These are phyloP conservation scores for Drosophila lacicola DNA, from an alignment of 2,888 invertebrate species.

Conservation along the genomic window DNA sequence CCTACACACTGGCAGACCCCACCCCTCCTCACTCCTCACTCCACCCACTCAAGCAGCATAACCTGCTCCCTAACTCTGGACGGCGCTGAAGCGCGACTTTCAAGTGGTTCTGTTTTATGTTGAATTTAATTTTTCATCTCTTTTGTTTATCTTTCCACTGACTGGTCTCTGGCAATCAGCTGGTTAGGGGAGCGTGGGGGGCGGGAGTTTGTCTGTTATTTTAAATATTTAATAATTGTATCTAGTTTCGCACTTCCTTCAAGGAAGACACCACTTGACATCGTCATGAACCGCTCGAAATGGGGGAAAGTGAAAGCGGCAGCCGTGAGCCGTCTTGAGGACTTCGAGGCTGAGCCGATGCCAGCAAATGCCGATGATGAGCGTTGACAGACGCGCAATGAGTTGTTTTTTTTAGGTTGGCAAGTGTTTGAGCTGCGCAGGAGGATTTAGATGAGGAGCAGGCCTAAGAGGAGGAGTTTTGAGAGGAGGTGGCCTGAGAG, in stretches of 20 bases:
- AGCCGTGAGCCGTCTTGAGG: constrained; percentile 14
- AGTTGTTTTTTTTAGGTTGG: constrained; percentile 7
- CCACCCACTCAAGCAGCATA: not conserved
- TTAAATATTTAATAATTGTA: constrained; percentile 81
- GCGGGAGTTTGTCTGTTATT: constrained; percentile 54
- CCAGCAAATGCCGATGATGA: constrained; percentile 37
- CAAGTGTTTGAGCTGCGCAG: constrained; percentile 1
- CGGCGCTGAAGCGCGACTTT: constrained; percentile 71
- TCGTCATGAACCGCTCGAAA: constrained; percentile 42
- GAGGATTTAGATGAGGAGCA: not conserved
- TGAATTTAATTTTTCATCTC: constrained; percentile 20
- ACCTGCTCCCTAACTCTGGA: constrained; percentile 13
- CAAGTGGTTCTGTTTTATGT: constrained; percentile 46
- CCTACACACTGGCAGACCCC: constrained; percentile 24
- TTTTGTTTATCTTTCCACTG: constrained; percentile 36
- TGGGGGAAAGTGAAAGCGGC: constrained; percentile 72
- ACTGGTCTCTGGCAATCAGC: constrained; percentile 21
- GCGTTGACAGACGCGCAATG: constrained; percentile 58
- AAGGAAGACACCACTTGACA: constrained; percentile 79
- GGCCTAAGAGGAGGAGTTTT: too few relatives aligned
- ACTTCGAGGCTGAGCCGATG: constrained; percentile 15
- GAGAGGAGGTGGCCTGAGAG: too few relatives aligned
- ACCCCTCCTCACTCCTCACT: not conserved
- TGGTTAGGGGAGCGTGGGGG: not conserved
- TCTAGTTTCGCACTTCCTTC: constrained; percentile 71